Conservation (phyloP, 2,888 invertebrate genomes). For the Pristionchus japonicus region DNA sequence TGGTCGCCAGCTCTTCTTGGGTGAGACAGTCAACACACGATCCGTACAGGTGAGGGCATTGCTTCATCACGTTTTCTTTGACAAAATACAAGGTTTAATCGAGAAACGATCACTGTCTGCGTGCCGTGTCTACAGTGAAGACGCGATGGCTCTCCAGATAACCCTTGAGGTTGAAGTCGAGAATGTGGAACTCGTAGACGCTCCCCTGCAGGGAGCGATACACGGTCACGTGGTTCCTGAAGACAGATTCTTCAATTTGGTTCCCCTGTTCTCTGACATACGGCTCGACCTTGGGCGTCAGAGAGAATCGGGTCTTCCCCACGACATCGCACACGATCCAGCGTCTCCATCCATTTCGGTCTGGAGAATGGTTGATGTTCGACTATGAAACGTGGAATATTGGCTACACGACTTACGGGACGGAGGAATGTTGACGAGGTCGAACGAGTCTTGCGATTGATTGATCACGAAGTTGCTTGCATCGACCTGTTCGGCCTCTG, state of each 20-base stretch:
- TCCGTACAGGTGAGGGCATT: slow-evolving; percentile 59
- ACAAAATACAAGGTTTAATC: not conserved
- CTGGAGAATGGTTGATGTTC: too few species aligned
- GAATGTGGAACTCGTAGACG: not conserved
- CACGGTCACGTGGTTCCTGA: not conserved
- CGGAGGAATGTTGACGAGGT: not conserved
- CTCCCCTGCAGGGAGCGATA: not conserved
- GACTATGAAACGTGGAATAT: not conserved
- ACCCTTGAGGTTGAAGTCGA: not conserved
- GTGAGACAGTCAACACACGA: slow-evolving; percentile 67
- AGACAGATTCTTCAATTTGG: not conserved
- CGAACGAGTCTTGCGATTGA: not conserved
- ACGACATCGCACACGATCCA: not conserved
- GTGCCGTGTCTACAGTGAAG: not conserved
- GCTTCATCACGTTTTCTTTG: not conserved
- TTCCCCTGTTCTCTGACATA: not conserved
- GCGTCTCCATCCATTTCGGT: not conserved
- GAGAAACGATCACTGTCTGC: not conserved
- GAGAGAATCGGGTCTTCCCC: not conserved
- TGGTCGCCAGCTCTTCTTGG: slow-evolving; percentile 52
- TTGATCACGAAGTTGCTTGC: not conserved
- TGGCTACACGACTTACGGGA: not conserved
- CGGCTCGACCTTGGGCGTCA: not conserved
- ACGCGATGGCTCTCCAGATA: not conserved
- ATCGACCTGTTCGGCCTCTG: not conserved